A percentile compares a stretch with the other conserved stretches of the same genome.
Evolutionary conservation across 2,113 vertebrate genomes (phyloP).

Genomic region (Tenrec ecaudatus): DNA sequence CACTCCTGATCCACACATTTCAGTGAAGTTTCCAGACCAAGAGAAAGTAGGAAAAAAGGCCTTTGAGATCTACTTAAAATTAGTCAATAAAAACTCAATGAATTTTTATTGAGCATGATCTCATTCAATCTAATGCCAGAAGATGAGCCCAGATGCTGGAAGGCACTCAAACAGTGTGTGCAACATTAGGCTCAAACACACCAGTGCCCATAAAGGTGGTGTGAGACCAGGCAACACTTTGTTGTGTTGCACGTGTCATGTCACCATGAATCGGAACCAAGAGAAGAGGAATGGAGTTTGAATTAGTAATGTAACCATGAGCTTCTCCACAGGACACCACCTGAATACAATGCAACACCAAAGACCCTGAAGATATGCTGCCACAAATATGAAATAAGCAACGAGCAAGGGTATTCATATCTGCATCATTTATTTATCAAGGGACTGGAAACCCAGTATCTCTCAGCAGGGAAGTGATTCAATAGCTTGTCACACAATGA

Average conservation of each 20-base stretch:
- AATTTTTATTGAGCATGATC: not conserved
- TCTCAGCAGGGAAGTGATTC: not conserved
- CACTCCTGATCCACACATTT: not conserved
- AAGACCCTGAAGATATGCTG: not conserved
- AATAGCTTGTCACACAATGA: not conserved
- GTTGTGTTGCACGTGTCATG: not conserved
- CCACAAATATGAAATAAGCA: not conserved
- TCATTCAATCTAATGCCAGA: not conserved
- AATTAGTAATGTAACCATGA: not conserved
- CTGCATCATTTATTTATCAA: not conserved
- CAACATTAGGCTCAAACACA: not conserved
- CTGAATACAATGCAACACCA: slow-evolving; percentile 4
- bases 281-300: not conserved
- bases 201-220: not conserved
- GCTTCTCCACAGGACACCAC: not conserved
- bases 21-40: not conserved
- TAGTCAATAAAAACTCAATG: not conserved
- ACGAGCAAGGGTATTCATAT: not conserved
- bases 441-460: not conserved
- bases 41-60: not conserved
- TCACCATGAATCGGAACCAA: not conserved
- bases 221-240: not conserved
- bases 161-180: not conserved
- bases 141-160: not conserved
- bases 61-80: not conserved